Percentiles rank a stretch among this genome's conserved stretches.
Evolutionary conservation across 2,113 vertebrate genomes (phyloP).

Genomic region (Epinephelus cyanopodus): DNA sequence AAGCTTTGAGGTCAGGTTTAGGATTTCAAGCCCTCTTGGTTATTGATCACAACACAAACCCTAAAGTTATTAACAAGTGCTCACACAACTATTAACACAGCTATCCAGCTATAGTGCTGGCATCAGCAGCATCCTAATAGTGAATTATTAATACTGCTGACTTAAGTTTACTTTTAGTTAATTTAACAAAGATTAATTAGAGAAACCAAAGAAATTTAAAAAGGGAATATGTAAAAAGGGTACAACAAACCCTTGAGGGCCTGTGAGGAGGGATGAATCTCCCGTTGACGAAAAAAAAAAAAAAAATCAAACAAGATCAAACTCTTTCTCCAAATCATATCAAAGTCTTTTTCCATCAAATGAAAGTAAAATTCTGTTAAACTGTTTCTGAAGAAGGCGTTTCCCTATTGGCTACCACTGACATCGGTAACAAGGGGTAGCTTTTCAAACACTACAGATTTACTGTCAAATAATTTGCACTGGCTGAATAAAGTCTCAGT

Average conservation of each 20-base stretch:
- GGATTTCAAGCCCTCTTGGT: constrained; percentile 19
- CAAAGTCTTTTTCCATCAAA: constrained; percentile 28
- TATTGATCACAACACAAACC: constrained; percentile 45
- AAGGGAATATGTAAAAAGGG: constrained; percentile 42
- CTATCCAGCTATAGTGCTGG: too few relatives aligned
- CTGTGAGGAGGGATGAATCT: constrained; percentile 13
- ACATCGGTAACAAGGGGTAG: not conserved
- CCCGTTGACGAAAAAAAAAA: not conserved
- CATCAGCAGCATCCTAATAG: not conserved
- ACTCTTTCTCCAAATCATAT: constrained; percentile 38
- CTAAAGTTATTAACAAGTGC: constrained; percentile 17
- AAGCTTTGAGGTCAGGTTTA: not conserved
- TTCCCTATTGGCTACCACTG: constrained; percentile 4
- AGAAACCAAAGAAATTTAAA: constrained; percentile 27
- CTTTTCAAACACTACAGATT: constrained; percentile 51
- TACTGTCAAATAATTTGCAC: constrained; percentile 18
- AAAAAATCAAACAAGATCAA: not conserved
- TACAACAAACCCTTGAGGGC: constrained; percentile 9
- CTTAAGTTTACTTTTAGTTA: constrained; percentile 37
- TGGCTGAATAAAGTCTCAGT: not conserved
- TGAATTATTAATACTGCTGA: constrained; percentile 12
- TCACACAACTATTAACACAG: not conserved
- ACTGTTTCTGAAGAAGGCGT: constrained; percentile 4
- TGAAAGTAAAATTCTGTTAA: constrained; percentile 36
- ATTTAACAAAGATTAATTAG: constrained; percentile 28